Percentiles rank a stretch among this genome's conserved stretches.
Evolutionary conservation across 2,113 vertebrate species (phyloP).

Genomic region (Lanius ludovicianus): DNA sequence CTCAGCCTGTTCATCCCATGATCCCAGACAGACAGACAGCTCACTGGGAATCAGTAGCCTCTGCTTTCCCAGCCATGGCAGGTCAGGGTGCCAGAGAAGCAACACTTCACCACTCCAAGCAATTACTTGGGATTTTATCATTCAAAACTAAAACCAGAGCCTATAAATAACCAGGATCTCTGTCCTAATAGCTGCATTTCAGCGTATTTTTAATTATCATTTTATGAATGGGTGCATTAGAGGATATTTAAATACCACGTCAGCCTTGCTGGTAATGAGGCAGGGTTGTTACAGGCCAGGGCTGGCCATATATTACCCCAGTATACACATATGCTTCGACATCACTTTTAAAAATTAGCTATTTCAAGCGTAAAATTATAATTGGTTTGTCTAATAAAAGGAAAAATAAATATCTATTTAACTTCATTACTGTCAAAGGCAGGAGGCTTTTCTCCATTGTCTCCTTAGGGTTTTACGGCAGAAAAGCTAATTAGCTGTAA

Average conservation of each 20-base stretch:
- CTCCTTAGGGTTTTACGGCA: slow-evolving; percentile 63
- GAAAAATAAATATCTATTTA: slow-evolving; percentile 80
- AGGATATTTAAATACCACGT: slow-evolving; percentile 61
- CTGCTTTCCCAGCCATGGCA: not conserved
- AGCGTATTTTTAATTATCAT: slow-evolving; percentile 60
- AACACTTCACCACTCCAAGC: not conserved
- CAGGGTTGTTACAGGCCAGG: slow-evolving; percentile 37
- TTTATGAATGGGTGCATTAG: slow-evolving; percentile 69
- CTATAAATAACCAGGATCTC: slow-evolving; percentile 49
- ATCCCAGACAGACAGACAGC: not conserved
- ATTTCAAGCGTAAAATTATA: slow-evolving; percentile 70
- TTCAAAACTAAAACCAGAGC: not conserved
- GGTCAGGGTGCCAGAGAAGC: not conserved
- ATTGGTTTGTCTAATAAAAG: slow-evolving; percentile 78
- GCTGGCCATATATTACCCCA: slow-evolving; percentile 33
- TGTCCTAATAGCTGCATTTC: slow-evolving; percentile 51
- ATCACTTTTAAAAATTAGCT: slow-evolving; percentile 65
- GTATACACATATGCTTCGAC: slow-evolving; percentile 25
- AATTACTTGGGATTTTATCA: slow-evolving; percentile 41
- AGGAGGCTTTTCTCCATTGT: slow-evolving; percentile 66
- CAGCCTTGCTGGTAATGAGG: slow-evolving; percentile 52
- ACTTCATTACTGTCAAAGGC: slow-evolving; percentile 74
- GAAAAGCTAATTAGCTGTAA: slow-evolving; percentile 76
- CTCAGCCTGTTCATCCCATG: not conserved
- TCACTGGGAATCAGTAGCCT: slow-evolving; percentile 7